Conservation (phyloP, 2,888 invertebrate species). For the Melanostoma scalare region DNA sequence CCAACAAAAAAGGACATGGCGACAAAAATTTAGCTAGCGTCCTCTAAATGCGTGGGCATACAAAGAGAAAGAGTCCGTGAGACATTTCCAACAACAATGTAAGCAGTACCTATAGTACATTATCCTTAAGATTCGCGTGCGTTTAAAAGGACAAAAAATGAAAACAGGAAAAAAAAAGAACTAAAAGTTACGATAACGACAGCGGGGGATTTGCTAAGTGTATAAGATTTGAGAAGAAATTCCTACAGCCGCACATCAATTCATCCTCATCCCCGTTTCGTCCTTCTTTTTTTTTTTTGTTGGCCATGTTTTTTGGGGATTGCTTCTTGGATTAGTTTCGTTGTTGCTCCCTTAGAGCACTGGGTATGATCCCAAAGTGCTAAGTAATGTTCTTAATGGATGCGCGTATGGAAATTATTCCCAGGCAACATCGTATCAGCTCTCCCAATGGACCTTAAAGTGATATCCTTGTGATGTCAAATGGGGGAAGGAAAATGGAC, state of each 20-base stretch:
- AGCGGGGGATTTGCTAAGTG: conserved; percentile 63
- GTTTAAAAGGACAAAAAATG: conserved; percentile 28
- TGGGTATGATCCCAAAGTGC: conserved; percentile 67
- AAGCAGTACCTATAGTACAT: conserved; percentile 23
- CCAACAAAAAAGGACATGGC: conserved; percentile 27
- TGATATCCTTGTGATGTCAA: conserved; percentile 34
- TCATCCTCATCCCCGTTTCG: conserved; percentile 56
- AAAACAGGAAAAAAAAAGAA: conserved; percentile 20
- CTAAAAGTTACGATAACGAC: conserved; percentile 69
- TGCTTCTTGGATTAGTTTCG: conserved; percentile 64
- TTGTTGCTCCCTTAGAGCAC: conserved; percentile 52
- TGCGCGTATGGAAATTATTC: conserved; percentile 72
- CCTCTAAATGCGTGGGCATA: not conserved
- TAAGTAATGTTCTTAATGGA: conserved; percentile 73
- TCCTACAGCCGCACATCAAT: conserved; percentile 56
- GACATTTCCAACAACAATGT: conserved; percentile 38
- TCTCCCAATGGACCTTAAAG: conserved; percentile 65
- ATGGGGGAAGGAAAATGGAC: conserved; percentile 3
- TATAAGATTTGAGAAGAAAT: conserved; percentile 36
- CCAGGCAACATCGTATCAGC: conserved; percentile 40
- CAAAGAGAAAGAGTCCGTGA: not conserved
- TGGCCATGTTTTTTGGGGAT: conserved; percentile 32
- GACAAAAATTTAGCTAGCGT: conserved; percentile 51
- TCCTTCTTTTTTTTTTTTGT: conserved; percentile 25
- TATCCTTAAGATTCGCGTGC: conserved; percentile 64